phyloP scores from a whole-genome alignment of 1,140 invertebrate genomes.

The Mizuhopecten yessoensis region DNA sequence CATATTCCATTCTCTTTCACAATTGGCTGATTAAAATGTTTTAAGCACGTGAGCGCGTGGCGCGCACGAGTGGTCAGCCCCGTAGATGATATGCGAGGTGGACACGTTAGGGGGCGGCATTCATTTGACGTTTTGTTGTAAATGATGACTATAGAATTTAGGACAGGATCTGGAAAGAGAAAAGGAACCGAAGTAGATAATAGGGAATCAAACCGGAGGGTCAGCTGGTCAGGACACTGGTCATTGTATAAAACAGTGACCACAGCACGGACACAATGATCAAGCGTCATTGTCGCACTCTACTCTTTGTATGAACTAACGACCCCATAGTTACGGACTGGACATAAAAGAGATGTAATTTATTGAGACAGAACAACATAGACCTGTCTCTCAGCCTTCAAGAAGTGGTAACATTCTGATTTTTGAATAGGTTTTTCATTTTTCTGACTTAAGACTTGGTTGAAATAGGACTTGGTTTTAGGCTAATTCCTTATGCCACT shows the following conservation, averaged over 20 bases:
- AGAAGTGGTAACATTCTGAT: not conserved
- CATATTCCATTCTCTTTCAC: not conserved
- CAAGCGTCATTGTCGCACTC: conserved; percentile 29
- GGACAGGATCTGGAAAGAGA: not conserved
- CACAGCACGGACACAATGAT: conserved; percentile 31
- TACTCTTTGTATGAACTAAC: conserved; percentile 10
- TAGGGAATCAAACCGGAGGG: not conserved
- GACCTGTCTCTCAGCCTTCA: not conserved
- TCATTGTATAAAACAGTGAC: conserved; percentile 27
- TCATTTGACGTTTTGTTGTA: conserved; percentile 12
- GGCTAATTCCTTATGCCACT: too few relatives aligned
- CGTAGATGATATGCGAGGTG: not conserved
- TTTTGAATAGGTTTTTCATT: not conserved
- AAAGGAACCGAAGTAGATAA: not conserved
- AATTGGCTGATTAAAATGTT: conserved; percentile 35
- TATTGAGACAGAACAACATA: not conserved
- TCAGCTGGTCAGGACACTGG: conserved; percentile 20
- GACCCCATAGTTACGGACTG: not conserved
- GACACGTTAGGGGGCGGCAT: conserved; percentile 22
- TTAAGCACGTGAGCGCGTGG: conserved; percentile 30
- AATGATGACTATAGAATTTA: not conserved
- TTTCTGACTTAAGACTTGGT: not conserved
- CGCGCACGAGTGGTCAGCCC: conserved; percentile 34
- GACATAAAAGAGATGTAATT: conserved; percentile 1
- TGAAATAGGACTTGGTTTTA: not conserved